These are phyloP conservation scores for Euura lappo DNA, from an alignment of 1,140 invertebrate genomes.

Conservation along the genomic window DNA sequence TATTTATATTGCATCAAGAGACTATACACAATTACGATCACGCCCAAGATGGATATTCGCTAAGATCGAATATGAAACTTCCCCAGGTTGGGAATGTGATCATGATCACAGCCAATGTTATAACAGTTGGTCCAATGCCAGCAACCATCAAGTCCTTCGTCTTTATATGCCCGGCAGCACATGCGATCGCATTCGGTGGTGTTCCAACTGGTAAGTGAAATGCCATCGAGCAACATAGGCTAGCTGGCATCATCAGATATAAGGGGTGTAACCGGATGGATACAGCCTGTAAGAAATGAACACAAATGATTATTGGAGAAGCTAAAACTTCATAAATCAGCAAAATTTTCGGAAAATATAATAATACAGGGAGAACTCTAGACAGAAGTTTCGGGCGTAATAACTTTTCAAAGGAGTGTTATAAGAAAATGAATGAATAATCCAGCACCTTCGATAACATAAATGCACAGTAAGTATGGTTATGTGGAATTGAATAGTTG, in stretches of 20 bases:
- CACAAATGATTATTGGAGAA: too few relatives aligned
- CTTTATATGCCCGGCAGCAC: conserved; percentile 78
- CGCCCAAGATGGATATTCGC: conserved; percentile 64
- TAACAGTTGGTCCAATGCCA: conserved; percentile 79
- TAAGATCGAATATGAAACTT: conserved; percentile 61
- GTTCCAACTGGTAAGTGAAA: conserved; percentile 81
- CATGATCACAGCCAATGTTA: conserved; percentile 73
- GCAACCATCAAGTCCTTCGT: conserved; percentile 80
- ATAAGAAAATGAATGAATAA: too few relatives aligned
- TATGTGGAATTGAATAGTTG: too few relatives aligned
- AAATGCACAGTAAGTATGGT: too few relatives aligned
- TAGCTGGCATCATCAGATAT: conserved; percentile 73
- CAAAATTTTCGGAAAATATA: too few relatives aligned
- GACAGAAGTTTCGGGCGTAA: too few relatives aligned
- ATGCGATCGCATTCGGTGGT: conserved; percentile 95
- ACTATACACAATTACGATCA: too few relatives aligned
- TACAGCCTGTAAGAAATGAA: conserved; percentile 21
- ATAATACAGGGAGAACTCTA: too few relatives aligned
- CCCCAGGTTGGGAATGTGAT: conserved; percentile 74
- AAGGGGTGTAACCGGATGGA: conserved; percentile 68
- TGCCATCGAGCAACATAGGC: conserved; percentile 68
- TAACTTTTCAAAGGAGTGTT: too few relatives aligned
- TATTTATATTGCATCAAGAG: too few relatives aligned
- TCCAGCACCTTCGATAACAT: too few relatives aligned
- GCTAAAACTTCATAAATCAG: too few relatives aligned